Base-by-base conservation (phyloP, 2,888 invertebrate genomes). In the Caenorhabditis macrosperma region DNA sequence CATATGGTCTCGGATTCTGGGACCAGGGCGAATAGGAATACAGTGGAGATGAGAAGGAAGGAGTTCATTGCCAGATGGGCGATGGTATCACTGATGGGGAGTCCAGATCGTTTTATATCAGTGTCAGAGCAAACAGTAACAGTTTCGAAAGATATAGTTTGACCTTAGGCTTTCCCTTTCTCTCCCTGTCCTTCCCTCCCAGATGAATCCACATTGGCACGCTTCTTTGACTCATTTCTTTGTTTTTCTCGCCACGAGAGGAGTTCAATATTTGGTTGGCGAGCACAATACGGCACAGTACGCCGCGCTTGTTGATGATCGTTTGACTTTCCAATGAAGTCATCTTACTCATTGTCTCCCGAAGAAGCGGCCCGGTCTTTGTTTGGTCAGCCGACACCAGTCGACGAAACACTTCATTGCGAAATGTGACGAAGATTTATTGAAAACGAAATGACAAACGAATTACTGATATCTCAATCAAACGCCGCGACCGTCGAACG, bases 161-260 rank as follows among this genome's bases (percentile, higher is more conserved):
- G 63, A 55, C 63, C 72, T 57, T 24, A 9, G 52, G 72, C 46
- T 72, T 72, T 64, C 22, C 1, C 15, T 30, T 22, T 7, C 33
- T 10, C 33, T 33, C 10, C 33, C 38, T 17, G 17, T 17, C 9
- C n/a, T 54, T 30, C 10, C 52, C 12, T 6, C 12, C 12, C 30
- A 54, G n/a, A 17, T 30, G 20, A 22, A 38, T 35, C 41, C 33
- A 59, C 33, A 67, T 20, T 69, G 68, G 59, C 68, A 68, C 48
- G n/a, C 9, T 20, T 10, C 35, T 28, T 54, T 69, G 72, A 72
- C 72, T 72, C 72, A 72, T 72, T 55, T 71, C 71, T 61, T 54
- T 72, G 44, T 54, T 54, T 54, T 52, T 15, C 17, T n/a, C 41
- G 41, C 60, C 46, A 44, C 5, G 44, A 44, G 44, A 44, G 44